Base-by-base conservation (phyloP, 2,797 vertebrate species). In the Heliangelus exortis region DNA sequence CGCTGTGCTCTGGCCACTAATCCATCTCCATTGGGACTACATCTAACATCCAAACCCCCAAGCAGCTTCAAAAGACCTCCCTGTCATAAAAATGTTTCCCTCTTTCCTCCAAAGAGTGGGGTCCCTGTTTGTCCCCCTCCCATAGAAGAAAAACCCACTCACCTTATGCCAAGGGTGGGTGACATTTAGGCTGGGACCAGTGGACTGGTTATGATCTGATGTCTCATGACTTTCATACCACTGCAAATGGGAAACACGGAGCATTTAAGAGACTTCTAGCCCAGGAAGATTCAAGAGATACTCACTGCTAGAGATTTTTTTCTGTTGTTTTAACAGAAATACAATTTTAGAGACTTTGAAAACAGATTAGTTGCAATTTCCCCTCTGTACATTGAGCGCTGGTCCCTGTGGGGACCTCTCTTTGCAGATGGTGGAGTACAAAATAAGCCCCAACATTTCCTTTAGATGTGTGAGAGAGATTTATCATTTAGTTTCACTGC, bases 1-100 rank as follows among this genome's bases (percentile, higher is more conserved):
- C 2, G 25, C 89, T 89, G 79, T 84, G 82, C 94, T 96, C 82
- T 95, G 92, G 89, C 79, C 31, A 7, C 90, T 97, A 94, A 97
- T 97, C 92, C 92, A 63, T 65, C 72, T 95, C 95, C 89, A 67
- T 1, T 62, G 96, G 87, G 96, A 96, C 91, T 57, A 86, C 88
- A 95, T 96, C 95, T 96, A 96, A 95, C 93, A 85, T 77, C 59
- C 71, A 95, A 92, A n/a, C 66, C 93, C 79, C 81, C 2, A 4
- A 90, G 81, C 80, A 89, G 89, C 93, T 95, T 97, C 95, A 94
- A 92, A 95, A 90, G 93, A 88, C 16, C 65, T 59, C 72, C 79
- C 76, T 54, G 79, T 81, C 92, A 93, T 76, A 87, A 92, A 81
- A 95, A 95, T 89, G 33, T 92, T 94, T 91, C 74, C 67, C 93